Percentiles rank a stretch among this genome's conserved stretches.
These are phyloP conservation scores for Mesorhabditis sp. DNA, from an alignment of 2,888 invertebrate genomes.

Conservation along the genomic window DNA sequence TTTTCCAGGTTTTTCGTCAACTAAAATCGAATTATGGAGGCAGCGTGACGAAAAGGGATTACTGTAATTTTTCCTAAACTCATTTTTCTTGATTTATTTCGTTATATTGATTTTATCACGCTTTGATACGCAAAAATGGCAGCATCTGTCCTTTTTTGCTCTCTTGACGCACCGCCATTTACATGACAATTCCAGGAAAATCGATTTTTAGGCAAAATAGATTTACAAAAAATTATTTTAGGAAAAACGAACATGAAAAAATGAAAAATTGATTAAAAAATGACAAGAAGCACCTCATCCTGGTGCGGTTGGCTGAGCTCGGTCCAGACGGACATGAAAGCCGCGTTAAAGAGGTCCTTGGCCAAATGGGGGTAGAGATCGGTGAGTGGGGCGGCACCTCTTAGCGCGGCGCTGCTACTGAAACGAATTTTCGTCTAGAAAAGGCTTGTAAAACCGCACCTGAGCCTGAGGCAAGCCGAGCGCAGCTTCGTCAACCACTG, in stretches of 20 bases:
- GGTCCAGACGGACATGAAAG: conserved; percentile 98
- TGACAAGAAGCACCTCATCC: conserved; percentile 77
- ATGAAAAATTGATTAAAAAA: too few relatives aligned
- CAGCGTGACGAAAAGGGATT: too few relatives aligned
- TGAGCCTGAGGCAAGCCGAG: conserved; percentile 83
- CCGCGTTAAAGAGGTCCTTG: conserved; percentile 92
- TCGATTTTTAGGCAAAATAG: background rate
- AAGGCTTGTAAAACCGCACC: background rate
- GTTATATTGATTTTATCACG: background rate
- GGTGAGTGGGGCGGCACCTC: conserved; percentile 85
- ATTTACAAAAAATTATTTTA: background rate
- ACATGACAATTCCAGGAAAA: too few relatives aligned
- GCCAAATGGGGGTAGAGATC: conserved; percentile 92
- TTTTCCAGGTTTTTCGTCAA: conserved; percentile 59
- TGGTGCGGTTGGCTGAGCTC: conserved; percentile 79
- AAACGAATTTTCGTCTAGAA: conserved; percentile 10
- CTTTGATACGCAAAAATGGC: background rate
- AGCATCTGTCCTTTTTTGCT: too few relatives aligned
- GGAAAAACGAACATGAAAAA: too few relatives aligned
- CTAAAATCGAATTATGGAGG: too few relatives aligned
- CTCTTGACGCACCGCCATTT: too few relatives aligned
- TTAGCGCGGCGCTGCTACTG: conserved; percentile 87
- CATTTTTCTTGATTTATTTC: conserved; percentile 60
- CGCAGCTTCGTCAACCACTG: conserved; percentile 90
- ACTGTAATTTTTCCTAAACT: background rate